phyloP scores from a whole-genome alignment of 2,888 invertebrate species.

The Acleris cristana region DNA sequence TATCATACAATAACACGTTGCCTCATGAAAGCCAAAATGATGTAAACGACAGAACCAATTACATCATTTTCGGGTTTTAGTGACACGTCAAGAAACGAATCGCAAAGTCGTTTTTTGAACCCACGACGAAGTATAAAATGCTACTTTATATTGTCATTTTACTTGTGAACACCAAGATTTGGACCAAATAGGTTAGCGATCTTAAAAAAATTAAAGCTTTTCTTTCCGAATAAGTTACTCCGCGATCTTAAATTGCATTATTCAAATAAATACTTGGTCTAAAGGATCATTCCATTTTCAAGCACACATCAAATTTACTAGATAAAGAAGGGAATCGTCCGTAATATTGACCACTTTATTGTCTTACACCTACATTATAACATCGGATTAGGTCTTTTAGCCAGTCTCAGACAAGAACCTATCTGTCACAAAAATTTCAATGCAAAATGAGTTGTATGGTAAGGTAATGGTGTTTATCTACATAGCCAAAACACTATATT shows the following conservation, averaged over 20 bases:
- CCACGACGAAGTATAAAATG: conserved; percentile 2
- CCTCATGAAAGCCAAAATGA: conserved; percentile 2
- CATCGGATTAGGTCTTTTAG: neutral
- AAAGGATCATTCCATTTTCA: conserved; percentile 51
- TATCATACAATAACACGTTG: conserved; percentile 25
- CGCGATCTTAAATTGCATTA: conserved; percentile 30
- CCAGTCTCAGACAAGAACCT: neutral
- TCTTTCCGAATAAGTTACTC: conserved; percentile 5
- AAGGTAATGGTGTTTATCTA: too few species aligned
- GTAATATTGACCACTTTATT: neutral
- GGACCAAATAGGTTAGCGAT: neutral
- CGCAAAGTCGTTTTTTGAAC: neutral
- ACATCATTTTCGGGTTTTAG: too few species aligned
- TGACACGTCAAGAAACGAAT: neutral
- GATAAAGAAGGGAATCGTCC: conserved; percentile 8
- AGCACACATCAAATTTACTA: conserved; percentile 18
- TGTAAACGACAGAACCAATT: neutral
- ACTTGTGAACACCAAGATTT: neutral
- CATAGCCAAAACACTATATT: too few species aligned
- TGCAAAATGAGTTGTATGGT: too few species aligned
- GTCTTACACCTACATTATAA: neutral
- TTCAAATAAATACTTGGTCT: conserved; percentile 72
- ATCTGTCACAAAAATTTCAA: neutral
- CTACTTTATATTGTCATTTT: conserved; percentile 4
- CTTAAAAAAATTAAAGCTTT: conserved; percentile 23